Conservation (phyloP, 2,888 invertebrate genomes). For the Xestia c-nigrum region DNA sequence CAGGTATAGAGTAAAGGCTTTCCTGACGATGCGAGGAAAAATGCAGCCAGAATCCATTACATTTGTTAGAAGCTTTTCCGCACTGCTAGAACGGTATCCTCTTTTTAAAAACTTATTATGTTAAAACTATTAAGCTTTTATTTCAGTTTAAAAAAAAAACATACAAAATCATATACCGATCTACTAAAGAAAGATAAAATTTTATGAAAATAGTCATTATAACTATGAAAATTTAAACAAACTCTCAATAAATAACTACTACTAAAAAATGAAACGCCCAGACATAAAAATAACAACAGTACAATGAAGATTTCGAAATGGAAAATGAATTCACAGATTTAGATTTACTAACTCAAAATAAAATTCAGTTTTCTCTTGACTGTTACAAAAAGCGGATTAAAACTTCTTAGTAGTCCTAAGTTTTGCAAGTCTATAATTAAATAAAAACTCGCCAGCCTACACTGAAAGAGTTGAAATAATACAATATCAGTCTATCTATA, state of each 20-base stretch:
- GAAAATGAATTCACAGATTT: slow-evolving; percentile 42
- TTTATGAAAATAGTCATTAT: background rate
- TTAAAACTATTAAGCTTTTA: too few relatives aligned
- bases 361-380: slow-evolving; percentile 55
- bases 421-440: slow-evolving; percentile 59
- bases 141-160: too few relatives aligned
- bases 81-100: background rate
- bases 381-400: slow-evolving; percentile 56
- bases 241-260: background rate
- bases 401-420: slow-evolving; percentile 51
- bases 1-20: background rate
- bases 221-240: background rate
- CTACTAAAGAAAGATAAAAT: too few relatives aligned
- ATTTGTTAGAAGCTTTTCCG: too few relatives aligned
- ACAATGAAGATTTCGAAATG: slow-evolving; percentile 17
- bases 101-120: background rate
- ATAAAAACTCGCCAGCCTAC: slow-evolving; percentile 53
- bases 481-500: background rate
- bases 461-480: slow-evolving; percentile 35
- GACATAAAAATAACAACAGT: background rate
- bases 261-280: background rate
- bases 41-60: background rate
- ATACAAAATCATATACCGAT: too few relatives aligned
- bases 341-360: slow-evolving; percentile 37
- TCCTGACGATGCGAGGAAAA: background rate